Conservation (phyloP, 2,888 invertebrate genomes). For the Macrophya alboannulata region DNA sequence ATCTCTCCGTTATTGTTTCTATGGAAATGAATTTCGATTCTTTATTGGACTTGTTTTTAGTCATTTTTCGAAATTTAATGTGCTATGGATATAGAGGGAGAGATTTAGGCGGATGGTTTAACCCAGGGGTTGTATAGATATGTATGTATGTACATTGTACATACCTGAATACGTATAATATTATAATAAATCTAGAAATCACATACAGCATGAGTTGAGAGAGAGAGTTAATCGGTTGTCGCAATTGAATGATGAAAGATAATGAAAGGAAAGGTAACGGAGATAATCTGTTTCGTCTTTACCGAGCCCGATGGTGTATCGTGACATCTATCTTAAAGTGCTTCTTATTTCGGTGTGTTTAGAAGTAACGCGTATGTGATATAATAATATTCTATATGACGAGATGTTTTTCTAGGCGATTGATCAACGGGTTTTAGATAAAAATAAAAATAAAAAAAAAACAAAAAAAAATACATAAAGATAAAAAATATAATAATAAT, state of each 20-base stretch:
- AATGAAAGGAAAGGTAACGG: conserved; percentile 18
- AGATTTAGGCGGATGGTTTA: neutral
- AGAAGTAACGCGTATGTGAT: conserved; percentile 80
- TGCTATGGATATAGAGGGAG: neutral
- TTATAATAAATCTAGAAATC: conserved; percentile 33
- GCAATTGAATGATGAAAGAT: neutral
- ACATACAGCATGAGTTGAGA: conserved; percentile 35
- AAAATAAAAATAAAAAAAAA: conserved; percentile 17
- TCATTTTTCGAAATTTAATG: neutral
- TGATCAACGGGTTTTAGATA: conserved; percentile 59
- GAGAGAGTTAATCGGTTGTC: conserved; percentile 38
- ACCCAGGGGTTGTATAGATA: conserved; percentile 28
- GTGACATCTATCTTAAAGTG: conserved; percentile 80
- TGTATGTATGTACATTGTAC: conserved; percentile 39
- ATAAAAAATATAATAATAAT: conserved; percentile 21
- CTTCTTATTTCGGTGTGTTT: conserved; percentile 81
- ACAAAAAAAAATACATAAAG: conserved; percentile 22
- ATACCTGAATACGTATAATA: conserved; percentile 44
- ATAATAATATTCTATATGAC: conserved; percentile 78
- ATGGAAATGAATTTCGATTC: neutral
- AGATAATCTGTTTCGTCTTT: conserved; percentile 74
- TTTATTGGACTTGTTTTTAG: neutral
- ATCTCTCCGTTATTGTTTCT: neutral
- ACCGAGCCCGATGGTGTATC: conserved; percentile 76
- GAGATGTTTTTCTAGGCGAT: conserved; percentile 76